Evolutionary conservation across 2,888 invertebrate species (phyloP).

Genomic region (Sinohyriopsis cumingii): DNA sequence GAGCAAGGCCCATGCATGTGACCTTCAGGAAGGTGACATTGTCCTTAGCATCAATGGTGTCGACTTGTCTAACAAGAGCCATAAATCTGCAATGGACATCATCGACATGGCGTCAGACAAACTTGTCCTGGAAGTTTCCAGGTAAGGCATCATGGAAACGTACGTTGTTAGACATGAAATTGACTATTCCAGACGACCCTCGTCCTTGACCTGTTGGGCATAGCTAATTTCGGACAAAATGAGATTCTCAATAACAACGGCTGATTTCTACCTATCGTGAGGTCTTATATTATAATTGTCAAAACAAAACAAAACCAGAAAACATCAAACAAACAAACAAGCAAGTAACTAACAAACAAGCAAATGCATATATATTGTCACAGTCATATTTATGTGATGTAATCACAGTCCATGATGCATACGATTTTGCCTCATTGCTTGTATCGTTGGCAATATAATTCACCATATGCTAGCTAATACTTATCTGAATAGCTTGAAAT

Average conservation of each 20-base stretch:
- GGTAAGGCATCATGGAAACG: conserved; percentile 48
- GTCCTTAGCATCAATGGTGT: conserved; percentile 68
- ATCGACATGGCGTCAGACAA: conserved; percentile 60
- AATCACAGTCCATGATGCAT: too few relatives aligned
- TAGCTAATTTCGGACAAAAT: not conserved
- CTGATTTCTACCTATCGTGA: too few relatives aligned
- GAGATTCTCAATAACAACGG: not conserved
- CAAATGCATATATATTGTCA: too few relatives aligned
- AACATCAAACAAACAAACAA: too few relatives aligned
- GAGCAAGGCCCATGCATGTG: conserved; percentile 64
- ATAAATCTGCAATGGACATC: conserved; percentile 67
- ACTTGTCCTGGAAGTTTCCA: conserved; percentile 61
- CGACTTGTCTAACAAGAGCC: conserved; percentile 58
- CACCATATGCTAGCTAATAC: too few relatives aligned
- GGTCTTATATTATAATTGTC: too few relatives aligned
- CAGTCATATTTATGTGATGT: too few relatives aligned
- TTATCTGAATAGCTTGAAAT: too few relatives aligned
- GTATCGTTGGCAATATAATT: too few relatives aligned
- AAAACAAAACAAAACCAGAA: too few relatives aligned
- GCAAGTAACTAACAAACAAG: too few relatives aligned
- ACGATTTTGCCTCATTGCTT: too few relatives aligned
- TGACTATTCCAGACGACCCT: not conserved
- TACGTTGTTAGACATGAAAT: not conserved
- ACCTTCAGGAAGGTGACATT: conserved; percentile 68
- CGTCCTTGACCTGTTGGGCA: not conserved